Conservation (phyloP, 2,113 vertebrate species). For the Ptychochromis oligacanthus region DNA sequence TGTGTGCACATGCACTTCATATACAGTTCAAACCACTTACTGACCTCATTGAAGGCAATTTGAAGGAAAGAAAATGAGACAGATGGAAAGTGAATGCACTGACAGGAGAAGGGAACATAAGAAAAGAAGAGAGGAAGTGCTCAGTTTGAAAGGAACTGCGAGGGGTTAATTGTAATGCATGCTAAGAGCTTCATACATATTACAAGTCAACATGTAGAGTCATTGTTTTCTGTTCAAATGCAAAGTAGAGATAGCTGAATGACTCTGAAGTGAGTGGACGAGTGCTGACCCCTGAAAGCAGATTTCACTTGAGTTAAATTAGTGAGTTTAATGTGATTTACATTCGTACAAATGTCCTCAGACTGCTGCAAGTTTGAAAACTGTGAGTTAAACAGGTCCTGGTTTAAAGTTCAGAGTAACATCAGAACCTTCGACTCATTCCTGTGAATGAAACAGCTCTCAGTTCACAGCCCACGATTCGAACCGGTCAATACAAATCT, state of each 20-base stretch:
- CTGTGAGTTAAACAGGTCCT: too few species aligned
- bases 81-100: neutral
- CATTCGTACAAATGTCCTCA: too few species aligned
- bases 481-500: too few species aligned
- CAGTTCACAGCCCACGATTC: too few species aligned
- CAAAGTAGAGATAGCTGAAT: neutral
- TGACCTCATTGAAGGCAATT: slow-evolving; percentile 12
- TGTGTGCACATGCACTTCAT: neutral
- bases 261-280: neutral
- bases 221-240: neutral
- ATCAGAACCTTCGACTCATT: too few species aligned
- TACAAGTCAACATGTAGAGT: slow-evolving; percentile 24
- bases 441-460: too few species aligned
- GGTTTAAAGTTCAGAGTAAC: too few species aligned
- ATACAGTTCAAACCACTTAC: slow-evolving; percentile 22
- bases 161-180: slow-evolving; percentile 29
- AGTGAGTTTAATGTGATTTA: too few species aligned
- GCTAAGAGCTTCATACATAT: slow-evolving; percentile 28
- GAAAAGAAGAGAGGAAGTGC: slow-evolving; percentile 7
- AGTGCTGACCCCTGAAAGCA: neutral
- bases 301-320: too few species aligned
- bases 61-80: neutral
- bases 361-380: too few species aligned
- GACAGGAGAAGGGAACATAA: neutral
- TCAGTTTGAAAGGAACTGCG: neutral